Base-by-base conservation (phyloP, 2,888 invertebrate species). In the Cosmorhoe ocellata region DNA sequence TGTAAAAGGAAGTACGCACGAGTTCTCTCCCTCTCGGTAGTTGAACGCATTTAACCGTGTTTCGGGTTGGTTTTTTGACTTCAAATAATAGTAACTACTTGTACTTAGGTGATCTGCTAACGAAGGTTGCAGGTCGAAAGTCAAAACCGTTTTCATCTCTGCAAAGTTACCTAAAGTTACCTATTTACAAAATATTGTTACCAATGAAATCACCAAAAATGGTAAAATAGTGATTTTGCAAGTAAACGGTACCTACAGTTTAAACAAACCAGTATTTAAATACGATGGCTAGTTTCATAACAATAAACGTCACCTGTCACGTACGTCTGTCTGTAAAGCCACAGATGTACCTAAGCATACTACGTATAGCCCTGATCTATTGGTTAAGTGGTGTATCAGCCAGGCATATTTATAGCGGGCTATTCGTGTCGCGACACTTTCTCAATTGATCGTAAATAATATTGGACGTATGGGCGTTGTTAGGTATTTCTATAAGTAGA, bases 391-490 rank as follows among this genome's bases (percentile, higher is more conserved):
- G 42, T 49, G 14, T 41, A 49, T 37, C 63, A 61, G 62, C 64
- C 62, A 62, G 62, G 61, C 62, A 62, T 64, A 65, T 66, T 67
- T 65, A 67, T 54, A 62, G 64, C 52, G 46, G 54, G 53, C 71
- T 77, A 76, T 74, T 75, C 58, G 61, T 70, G 74, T 74, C 71
- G 65, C 69, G 69, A 61, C 73, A 72, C 71, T 77, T 71, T 77
- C 76, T 74, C 76, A 72, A 81, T 81, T 79, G 77, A 79, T 76
- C 74, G 71, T 71, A 66, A 67, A 18, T 5, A 18, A 18, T 18
- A 69, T 81, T 77, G 18, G 18, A 18, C 14, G n/a, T n/a, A 32
- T 41, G 31, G 3, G 28, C 30, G 30, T 39, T 38, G 12, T 24
- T n/a, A n/a, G n/a, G n/a, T n/a, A n/a, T n/a, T n/a, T n/a, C n/a